These are phyloP conservation scores for Nemapogon koenigi DNA, from an alignment of 2,888 invertebrate genomes.

Conservation along the genomic window DNA sequence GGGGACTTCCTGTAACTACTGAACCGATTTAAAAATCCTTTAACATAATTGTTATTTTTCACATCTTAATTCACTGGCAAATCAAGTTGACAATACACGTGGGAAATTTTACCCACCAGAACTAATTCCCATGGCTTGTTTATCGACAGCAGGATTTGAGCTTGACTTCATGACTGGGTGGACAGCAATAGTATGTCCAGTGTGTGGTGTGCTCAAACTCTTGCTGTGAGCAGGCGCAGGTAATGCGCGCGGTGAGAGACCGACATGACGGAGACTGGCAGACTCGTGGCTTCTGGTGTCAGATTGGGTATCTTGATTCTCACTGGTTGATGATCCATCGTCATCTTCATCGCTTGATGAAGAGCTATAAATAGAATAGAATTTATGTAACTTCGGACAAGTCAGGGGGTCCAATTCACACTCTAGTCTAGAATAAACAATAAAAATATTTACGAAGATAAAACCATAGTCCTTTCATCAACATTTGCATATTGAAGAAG, in stretches of 20 bases:
- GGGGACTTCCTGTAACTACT: too few relatives aligned
- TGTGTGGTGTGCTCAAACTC: constrained; percentile 49
- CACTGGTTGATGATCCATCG: constrained; percentile 56
- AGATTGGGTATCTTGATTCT: constrained; percentile 48
- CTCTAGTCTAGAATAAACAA: too few relatives aligned
- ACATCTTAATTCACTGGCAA: too few relatives aligned
- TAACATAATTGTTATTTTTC: too few relatives aligned
- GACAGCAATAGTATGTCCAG: constrained; percentile 43
- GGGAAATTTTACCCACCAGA: constrained; percentile 48
- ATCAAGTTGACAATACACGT: too few relatives aligned
- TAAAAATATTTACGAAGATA: too few relatives aligned
- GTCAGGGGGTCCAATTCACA: too few relatives aligned
- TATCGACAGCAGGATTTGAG: constrained; percentile 57
- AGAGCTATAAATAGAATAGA: too few relatives aligned
- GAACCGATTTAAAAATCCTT: not conserved
- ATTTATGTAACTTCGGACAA: too few relatives aligned
- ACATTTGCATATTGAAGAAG: too few relatives aligned
- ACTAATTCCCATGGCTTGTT: constrained; percentile 55
- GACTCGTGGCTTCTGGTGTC: constrained; percentile 42
- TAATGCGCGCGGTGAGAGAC: constrained; percentile 26
- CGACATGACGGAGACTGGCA: constrained; percentile 29
- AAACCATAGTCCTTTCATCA: too few relatives aligned
- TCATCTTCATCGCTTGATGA: constrained; percentile 76
- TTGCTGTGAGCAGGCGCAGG: constrained; percentile 49
- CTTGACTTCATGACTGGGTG: constrained; percentile 58